Evolutionary conservation across 2,113 vertebrate genomes (phyloP).

Genomic region (Uropsilus gracilis): DNA sequence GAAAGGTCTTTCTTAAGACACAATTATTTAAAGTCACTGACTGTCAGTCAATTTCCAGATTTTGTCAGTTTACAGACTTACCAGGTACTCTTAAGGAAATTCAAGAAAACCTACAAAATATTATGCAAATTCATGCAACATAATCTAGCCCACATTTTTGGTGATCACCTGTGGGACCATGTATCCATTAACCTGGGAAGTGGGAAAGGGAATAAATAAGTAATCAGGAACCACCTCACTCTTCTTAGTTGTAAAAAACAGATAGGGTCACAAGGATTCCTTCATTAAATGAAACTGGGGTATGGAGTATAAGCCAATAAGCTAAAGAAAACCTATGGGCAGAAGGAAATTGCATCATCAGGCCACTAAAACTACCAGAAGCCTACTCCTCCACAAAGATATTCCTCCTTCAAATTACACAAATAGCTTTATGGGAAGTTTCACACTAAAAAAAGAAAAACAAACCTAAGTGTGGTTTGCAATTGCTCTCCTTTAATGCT

Average conservation of each 20-base stretch:
- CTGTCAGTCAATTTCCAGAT: not conserved
- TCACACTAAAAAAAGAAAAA: not conserved
- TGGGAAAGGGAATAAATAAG: not conserved
- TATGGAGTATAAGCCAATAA: not conserved
- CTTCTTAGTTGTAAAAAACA: not conserved
- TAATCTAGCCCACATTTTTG: no score
- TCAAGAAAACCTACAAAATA: no score
- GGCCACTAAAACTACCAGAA: not conserved
- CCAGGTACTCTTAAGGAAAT: not conserved
- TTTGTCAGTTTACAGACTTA: not conserved
- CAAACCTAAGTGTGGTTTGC: not conserved
- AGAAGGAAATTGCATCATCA: not conserved
- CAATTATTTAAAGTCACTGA: conserved; percentile 15
- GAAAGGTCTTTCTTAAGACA: not conserved
- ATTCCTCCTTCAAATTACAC: not conserved
- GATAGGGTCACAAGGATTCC: not conserved
- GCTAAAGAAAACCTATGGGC: not conserved
- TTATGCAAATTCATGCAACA: no score
- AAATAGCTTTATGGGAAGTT: not conserved
- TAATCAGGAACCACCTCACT: not conserved
- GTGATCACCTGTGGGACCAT: not conserved
- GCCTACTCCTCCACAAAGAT: not conserved
- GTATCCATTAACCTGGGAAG: not conserved
- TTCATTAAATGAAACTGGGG: not conserved
- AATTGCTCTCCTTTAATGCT: not conserved